Base-by-base conservation (phyloP, 2,113 vertebrate species). In the Clarias macrocephalus region DNA sequence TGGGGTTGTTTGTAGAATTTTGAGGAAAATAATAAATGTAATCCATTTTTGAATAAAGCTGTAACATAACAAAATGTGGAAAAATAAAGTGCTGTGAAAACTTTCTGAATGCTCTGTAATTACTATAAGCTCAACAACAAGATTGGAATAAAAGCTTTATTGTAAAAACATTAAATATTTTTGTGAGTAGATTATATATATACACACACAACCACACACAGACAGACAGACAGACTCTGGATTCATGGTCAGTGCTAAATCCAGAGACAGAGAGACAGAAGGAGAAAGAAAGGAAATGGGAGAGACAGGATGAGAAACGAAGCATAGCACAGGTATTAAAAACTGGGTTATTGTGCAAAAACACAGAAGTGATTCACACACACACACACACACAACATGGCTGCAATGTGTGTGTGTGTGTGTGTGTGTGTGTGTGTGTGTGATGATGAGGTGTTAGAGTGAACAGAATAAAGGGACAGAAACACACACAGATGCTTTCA, bases 271-370 rank as follows among this genome's bases (percentile, higher is more conserved):
- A 59, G 54, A 72, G 15, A 77, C 18, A 56, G 16, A 56, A 52
- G 52, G 6, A 88, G 12, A 73, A 62, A 48, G 25, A 59, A 25
- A 63, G 42, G 21, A 19, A 81, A 33, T 28, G 28, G 25, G 18
- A 33, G 18, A 16, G 21, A 48, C 23, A 2, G 30, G 56, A 11
- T 57, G 12, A 28, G 2, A 23, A 13, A 42, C 37, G 65, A n/a
- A 65, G 25, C 25, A 48, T 7, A 42, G 13, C 19, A 52, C 21
- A n/a, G 77, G 68, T 13, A 80, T 80, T 80, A 72, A 65, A 87
- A 87, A 87, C 79, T 82, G n/a, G 80, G 80, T 87, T 82, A 87
- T 66, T 80, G 18, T 80, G n/a, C 15, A 57, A 80, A 28, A 80
- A 68, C 52, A 66, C 37, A 83, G 54, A 59, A 82, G 21, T 30